phyloP scores from a whole-genome alignment of 1,140 invertebrate species.

The Chrysopa pallens region DNA sequence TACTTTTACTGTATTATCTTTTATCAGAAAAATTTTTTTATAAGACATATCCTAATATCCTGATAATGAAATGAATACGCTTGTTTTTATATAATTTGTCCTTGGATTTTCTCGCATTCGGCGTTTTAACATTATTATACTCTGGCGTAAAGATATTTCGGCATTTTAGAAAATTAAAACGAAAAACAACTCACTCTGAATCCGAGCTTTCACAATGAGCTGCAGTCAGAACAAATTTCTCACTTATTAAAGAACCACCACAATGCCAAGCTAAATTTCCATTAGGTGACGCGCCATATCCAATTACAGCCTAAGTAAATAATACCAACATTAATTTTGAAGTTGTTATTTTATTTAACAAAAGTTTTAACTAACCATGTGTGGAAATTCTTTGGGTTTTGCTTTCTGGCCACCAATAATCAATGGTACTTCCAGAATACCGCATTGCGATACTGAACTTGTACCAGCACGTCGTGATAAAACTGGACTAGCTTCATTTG shows the following conservation, averaged over 20 bases:
- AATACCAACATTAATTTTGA: background rate
- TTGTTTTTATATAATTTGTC: no score
- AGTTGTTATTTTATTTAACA: background rate
- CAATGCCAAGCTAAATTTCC: background rate
- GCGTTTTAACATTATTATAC: no score
- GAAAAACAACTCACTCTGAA: no score
- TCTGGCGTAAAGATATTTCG: no score
- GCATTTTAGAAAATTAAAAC: no score
- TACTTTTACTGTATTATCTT: no score
- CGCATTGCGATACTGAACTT: conserved; percentile 17
- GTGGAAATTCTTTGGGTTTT: conserved; percentile 23
- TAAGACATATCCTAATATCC: no score
- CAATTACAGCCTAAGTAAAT: background rate
- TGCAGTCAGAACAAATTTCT: background rate
- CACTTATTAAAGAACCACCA: background rate
- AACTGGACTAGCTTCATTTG: conserved; percentile 11
- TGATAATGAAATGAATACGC: no score
- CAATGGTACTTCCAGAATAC: conserved; percentile 18
- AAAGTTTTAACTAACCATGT: conserved; percentile 14
- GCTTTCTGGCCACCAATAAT: conserved; percentile 24
- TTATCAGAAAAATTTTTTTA: no score
- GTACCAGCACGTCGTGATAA: conserved; percentile 10
- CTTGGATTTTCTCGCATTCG: no score
- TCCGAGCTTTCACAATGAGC: background rate
- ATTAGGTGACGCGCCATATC: background rate